Evolutionary conservation across 2,797 vertebrate species (phyloP).

Genomic region (Phrynocephalus vlangalii): DNA sequence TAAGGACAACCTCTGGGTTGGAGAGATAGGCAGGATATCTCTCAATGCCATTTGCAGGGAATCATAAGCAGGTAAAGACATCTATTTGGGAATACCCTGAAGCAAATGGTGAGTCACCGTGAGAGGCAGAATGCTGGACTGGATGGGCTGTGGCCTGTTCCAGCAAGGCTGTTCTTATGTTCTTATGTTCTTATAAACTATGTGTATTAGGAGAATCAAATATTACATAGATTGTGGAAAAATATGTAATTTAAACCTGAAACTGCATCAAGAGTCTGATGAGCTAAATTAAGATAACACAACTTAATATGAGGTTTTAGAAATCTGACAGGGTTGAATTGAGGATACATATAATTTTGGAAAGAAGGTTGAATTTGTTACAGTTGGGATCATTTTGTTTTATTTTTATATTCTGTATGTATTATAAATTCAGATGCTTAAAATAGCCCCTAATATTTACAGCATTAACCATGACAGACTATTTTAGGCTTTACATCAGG

Average conservation of each 20-base stretch:
- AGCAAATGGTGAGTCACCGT: no score
- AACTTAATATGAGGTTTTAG: background rate
- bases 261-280: background rate
- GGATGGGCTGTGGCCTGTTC: no score
- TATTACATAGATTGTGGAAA: background rate
- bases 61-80: no score
- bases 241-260: background rate
- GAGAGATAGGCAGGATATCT: no score
- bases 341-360: background rate
- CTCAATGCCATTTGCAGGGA: no score
- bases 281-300: conserved; percentile 27
- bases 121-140: no score
- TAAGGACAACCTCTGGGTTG: no score
- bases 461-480: conserved; percentile 25
- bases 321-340: background rate
- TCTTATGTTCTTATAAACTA: background rate
- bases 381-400: conserved; percentile 7
- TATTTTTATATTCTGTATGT: conserved; percentile 21
- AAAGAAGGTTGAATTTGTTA: conserved; percentile 26
- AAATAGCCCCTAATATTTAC: conserved; percentile 46
- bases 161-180: no score
- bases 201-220: background rate
- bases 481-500: conserved; percentile 32
- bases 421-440: conserved; percentile 15
- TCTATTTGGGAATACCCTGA: no score